Conservation (phyloP, 2,797 vertebrate genomes). For the Lepidocolaptes lacrymiger region DNA sequence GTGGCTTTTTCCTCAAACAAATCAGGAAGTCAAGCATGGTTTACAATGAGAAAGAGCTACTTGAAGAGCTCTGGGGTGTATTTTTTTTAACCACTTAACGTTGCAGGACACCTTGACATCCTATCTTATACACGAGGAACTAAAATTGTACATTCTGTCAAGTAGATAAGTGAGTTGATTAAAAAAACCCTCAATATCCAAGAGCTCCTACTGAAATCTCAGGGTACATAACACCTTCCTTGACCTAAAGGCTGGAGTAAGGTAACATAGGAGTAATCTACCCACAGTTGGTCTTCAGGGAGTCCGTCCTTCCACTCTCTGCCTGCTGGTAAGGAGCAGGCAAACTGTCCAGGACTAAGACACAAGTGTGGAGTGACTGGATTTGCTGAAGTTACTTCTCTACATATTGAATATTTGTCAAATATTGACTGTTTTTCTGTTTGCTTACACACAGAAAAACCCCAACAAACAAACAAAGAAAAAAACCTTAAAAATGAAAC, state of each 20-base stretch:
- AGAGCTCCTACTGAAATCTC: not conserved
- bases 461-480: not conserved
- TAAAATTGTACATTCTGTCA: slow-evolving; percentile 7
- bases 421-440: not conserved
- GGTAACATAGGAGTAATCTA: not conserved
- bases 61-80: slow-evolving; percentile 39
- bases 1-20: slow-evolving; percentile 59
- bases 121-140: not conserved
- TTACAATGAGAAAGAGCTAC: slow-evolving; percentile 36
- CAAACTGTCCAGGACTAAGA: not conserved
- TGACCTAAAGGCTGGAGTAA: not conserved
- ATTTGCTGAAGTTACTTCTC: not conserved
- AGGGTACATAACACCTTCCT: not conserved
- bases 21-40: slow-evolving; percentile 57
- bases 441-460: not conserved
- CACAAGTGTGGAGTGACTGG: not conserved
- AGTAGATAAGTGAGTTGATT: slow-evolving; percentile 30
- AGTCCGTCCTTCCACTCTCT: not conserved
- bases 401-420: not conserved
- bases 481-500: not conserved
- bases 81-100: slow-evolving; percentile 10
- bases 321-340: not conserved
- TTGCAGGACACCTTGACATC: slow-evolving; percentile 36
- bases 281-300: not conserved
- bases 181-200: not conserved